Evolutionary conservation across 2,113 vertebrate species (phyloP).

Genomic region (Sakesphorus luctuosus): DNA sequence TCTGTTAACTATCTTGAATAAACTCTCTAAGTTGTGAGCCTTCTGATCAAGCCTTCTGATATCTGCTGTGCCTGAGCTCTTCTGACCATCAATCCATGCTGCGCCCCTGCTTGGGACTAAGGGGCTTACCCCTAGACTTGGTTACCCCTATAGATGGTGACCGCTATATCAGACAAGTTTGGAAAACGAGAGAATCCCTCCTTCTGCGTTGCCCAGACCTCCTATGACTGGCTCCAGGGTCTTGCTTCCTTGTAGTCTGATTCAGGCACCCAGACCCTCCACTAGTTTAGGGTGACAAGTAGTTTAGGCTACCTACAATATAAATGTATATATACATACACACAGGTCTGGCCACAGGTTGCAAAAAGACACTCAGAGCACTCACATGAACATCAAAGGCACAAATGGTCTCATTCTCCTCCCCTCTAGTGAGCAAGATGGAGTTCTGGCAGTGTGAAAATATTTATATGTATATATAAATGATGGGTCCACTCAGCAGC

Average conservation of each 20-base stretch:
- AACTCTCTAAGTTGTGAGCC: too few species aligned
- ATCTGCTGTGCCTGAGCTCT: too few species aligned
- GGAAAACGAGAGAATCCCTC: neutral
- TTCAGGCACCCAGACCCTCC: neutral
- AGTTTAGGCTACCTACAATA: neutral
- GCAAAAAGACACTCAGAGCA: neutral
- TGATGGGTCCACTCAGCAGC: neutral
- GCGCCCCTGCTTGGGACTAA: too few species aligned
- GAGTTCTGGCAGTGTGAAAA: accelerated
- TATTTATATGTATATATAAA: neutral
- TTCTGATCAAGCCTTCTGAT: too few species aligned
- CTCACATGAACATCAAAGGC: neutral
- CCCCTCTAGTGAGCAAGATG: neutral
- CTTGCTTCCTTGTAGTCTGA: neutral
- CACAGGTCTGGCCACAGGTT: neutral
- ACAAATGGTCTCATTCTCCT: neutral
- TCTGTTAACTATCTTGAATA: too few species aligned
- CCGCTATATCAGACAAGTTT: neutral
- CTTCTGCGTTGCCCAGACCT: neutral
- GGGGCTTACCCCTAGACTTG: too few species aligned
- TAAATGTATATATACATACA: neutral
- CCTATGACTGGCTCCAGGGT: accelerated
- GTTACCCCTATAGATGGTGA: too few species aligned
- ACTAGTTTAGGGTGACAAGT: neutral
- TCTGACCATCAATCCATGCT: too few species aligned